Conservation (phyloP, 2,888 invertebrate species). For the Muschampia plurimacula region DNA sequence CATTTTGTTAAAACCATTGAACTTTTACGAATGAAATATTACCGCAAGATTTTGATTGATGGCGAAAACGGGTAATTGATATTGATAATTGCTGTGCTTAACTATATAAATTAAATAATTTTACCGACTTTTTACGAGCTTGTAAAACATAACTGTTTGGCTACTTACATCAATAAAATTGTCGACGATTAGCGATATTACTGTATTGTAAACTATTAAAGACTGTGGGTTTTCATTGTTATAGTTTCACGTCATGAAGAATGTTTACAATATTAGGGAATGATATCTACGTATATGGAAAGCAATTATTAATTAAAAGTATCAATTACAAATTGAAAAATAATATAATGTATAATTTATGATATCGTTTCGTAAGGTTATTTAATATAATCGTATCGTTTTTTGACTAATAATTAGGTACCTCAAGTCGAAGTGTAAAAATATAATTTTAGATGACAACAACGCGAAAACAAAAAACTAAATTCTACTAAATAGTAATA, state of each 20-base stretch:
- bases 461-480: neutral
- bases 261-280: too few relatives aligned
- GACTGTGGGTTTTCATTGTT: too few relatives aligned
- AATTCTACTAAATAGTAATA: slow-evolving; percentile 1
- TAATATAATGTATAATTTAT: too few relatives aligned
- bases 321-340: too few relatives aligned
- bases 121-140: neutral
- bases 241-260: too few relatives aligned
- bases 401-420: too few relatives aligned
- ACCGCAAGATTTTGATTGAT: slow-evolving; percentile 37
- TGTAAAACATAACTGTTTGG: neutral
- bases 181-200: neutral
- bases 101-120: slow-evolving; percentile 16
- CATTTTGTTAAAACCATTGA: slow-evolving; percentile 34
- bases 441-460: neutral
- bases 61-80: slow-evolving; percentile 30
- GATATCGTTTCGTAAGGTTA: too few relatives aligned
- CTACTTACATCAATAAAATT: slow-evolving; percentile 5
- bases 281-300: too few relatives aligned
- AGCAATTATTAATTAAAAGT: too few relatives aligned
- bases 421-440: too few relatives aligned
- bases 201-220: too few relatives aligned
- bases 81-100: slow-evolving; percentile 34
- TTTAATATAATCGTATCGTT: too few relatives aligned
- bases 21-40: slow-evolving; percentile 38